phyloP scores from a whole-genome alignment of 2,888 invertebrate species.

The Hypena proboscidalis region DNA sequence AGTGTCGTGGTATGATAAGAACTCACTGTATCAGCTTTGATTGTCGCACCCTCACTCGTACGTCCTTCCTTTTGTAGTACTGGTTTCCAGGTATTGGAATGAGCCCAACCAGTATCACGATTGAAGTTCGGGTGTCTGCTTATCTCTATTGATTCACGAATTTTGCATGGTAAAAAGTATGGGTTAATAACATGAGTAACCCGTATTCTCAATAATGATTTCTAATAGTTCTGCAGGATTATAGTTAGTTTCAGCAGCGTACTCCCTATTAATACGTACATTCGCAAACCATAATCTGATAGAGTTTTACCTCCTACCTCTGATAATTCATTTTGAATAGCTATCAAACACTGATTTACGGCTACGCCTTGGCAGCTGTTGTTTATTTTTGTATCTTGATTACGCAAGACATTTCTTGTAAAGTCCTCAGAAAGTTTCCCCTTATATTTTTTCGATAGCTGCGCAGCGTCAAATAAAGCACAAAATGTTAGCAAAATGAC shows the following conservation, averaged over 20 bases:
- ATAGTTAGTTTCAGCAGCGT: constrained; percentile 17
- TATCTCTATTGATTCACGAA: too few species aligned
- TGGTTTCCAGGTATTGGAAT: too few species aligned
- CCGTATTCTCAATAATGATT: too few species aligned
- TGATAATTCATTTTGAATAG: constrained; percentile 4
- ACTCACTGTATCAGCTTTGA: too few species aligned
- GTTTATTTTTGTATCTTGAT: constrained; percentile 2
- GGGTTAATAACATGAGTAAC: too few species aligned
- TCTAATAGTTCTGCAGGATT: constrained; percentile 20
- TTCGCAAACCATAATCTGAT: constrained; percentile 8
- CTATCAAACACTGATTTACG: constrained; percentile 8
- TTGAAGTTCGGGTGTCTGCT: too few species aligned
- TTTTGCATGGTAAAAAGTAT: too few species aligned
- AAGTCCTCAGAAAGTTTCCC: constrained; percentile 10
- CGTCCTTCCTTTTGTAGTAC: too few species aligned
- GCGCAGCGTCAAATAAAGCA: constrained; percentile 6
- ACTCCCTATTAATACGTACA: constrained; percentile 14
- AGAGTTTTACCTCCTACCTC: constrained; percentile 3
- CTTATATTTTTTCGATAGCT: constrained; percentile 13
- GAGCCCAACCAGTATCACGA: too few species aligned
- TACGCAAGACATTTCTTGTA: constrained; percentile 3
- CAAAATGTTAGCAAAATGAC: constrained; percentile 7
- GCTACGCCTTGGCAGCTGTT: constrained; percentile 4
- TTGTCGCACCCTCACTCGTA: too few species aligned
- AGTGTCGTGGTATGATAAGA: too few species aligned